Evolutionary conservation across 2,113 vertebrate genomes (phyloP).

Genomic region (Stegastes partitus): DNA sequence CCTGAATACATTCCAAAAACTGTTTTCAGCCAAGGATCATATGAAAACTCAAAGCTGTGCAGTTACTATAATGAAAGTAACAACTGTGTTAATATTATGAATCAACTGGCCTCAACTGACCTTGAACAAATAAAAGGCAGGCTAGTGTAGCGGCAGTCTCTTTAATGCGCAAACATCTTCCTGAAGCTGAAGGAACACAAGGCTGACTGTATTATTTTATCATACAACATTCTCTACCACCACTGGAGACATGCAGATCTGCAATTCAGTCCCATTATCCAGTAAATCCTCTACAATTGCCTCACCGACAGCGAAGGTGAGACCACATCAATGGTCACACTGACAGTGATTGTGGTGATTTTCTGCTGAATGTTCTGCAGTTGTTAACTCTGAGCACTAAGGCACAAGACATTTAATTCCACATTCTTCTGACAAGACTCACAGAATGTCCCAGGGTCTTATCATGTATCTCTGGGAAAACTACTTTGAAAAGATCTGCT

Average conservation of each 20-base stretch:
- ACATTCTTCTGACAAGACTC: background rate
- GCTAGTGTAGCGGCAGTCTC: background rate
- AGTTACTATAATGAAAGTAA: constrained; percentile 18
- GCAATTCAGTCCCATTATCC: background rate
- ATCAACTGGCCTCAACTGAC: background rate
- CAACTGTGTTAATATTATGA: background rate
- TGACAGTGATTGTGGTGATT: background rate
- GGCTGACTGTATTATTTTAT: background rate
- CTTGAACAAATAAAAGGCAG: no score
- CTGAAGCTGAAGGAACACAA: background rate
- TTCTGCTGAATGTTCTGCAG: constrained; percentile 1
- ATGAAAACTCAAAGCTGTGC: background rate
- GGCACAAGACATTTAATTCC: background rate
- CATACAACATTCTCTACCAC: background rate
- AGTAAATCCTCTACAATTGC: background rate
- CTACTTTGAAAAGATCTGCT: background rate
- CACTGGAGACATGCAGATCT: background rate
- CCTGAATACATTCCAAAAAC: constrained; percentile 11
- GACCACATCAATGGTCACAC: background rate
- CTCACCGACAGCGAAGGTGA: background rate
- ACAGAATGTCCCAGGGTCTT: background rate
- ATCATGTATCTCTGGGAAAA: background rate
- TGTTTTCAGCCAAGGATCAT: background rate
- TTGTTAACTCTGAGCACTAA: background rate
- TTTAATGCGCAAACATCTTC: background rate